These are phyloP conservation scores for Alca torda DNA, from an alignment of 2,797 vertebrate species.

Conservation along the genomic window DNA sequence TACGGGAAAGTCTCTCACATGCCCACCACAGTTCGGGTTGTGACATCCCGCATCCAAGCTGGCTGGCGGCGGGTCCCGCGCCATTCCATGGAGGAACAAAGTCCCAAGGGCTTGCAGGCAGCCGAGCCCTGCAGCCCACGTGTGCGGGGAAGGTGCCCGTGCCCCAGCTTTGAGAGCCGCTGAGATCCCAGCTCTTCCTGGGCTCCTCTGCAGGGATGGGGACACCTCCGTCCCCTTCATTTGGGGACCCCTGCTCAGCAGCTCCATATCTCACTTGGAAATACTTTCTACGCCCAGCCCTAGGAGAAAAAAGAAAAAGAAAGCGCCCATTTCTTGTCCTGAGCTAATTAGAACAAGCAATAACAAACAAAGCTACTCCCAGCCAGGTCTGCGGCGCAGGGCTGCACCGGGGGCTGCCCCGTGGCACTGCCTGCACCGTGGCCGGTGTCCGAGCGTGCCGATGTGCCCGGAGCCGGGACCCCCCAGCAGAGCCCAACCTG, in stretches of 20 bases:
- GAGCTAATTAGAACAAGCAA: neutral
- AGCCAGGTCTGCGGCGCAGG: neutral
- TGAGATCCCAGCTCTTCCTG: neutral
- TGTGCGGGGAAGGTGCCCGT: neutral
- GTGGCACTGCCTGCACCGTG: accelerated
- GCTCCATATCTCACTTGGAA: neutral
- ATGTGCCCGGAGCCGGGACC: neutral
- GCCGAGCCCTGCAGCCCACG: neutral
- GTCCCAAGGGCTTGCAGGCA: neutral
- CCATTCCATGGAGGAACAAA: neutral
- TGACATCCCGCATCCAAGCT: accelerated
- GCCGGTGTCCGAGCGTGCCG: accelerated
- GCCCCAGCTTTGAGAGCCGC: neutral
- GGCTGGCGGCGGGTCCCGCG: neutral
- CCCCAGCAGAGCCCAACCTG: neutral
- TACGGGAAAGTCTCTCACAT: accelerated
- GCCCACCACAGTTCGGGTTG: too few relatives aligned
- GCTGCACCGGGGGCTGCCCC: neutral
- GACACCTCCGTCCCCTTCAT: neutral
- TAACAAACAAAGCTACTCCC: neutral
- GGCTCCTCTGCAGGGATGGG: neutral
- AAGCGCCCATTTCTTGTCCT: neutral
- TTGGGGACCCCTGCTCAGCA: neutral
- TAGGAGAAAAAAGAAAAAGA: neutral
- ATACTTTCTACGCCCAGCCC: neutral